Percentiles rank a stretch among this genome's conserved stretches.
These are phyloP conservation scores for Albula goreensis DNA, from an alignment of 2,113 vertebrate genomes.

Conservation along the genomic window DNA sequence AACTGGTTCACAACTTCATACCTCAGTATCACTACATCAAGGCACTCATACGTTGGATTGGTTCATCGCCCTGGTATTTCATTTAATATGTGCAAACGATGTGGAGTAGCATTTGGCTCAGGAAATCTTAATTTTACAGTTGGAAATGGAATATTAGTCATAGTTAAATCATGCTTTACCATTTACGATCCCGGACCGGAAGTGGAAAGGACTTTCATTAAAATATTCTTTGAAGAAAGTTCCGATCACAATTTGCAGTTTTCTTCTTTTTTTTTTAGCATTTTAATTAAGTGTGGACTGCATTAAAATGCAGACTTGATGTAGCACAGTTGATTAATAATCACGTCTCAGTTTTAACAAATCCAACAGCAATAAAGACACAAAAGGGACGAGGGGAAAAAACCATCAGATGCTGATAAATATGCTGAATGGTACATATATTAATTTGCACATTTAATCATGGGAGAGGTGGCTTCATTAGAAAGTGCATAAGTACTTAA, in stretches of 20 bases:
- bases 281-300: neutral
- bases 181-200: neutral
- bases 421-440: neutral
- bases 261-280: neutral
- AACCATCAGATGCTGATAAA: slow-evolving; percentile 10
- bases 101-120: neutral
- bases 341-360: neutral
- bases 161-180: neutral
- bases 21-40: too few relatives aligned
- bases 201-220: neutral
- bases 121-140: slow-evolving; percentile 1
- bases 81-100: too few relatives aligned
- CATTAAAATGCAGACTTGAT: neutral
- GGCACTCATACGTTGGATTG: too few relatives aligned
- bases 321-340: neutral
- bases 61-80: too few relatives aligned
- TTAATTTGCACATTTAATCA: neutral
- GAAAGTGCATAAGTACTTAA: neutral
- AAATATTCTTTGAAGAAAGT: slow-evolving; percentile 3
- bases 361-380: neutral
- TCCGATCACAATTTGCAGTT: neutral
- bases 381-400: neutral
- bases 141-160: neutral
- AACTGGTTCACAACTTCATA: too few relatives aligned
- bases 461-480: neutral